Evolutionary conservation across 2,797 vertebrate species (phyloP).

Genomic region (Gadopsis marmoratus): DNA sequence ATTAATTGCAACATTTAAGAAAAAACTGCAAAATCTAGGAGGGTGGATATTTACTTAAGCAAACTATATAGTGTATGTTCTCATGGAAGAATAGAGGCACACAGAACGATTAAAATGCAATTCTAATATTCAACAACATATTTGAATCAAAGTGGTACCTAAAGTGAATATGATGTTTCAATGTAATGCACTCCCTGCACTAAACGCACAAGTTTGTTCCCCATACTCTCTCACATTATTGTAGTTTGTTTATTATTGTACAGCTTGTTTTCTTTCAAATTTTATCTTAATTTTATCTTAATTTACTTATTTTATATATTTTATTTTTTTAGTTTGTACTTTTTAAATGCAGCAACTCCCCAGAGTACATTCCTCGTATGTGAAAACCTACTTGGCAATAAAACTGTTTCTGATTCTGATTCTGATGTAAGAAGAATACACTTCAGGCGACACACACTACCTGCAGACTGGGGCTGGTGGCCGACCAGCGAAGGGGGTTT

Average conservation of each 20-base stretch:
- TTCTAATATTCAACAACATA: neutral
- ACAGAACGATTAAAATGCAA: neutral
- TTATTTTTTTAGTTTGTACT: too few species aligned
- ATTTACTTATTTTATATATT: too few species aligned
- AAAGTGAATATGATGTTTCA: neutral
- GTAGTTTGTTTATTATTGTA: too few species aligned
- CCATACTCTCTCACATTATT: too few species aligned
- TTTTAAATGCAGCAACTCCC: too few species aligned
- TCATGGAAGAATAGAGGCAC: neutral
- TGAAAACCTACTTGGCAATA: too few species aligned
- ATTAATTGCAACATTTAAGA: neutral
- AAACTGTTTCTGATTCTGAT: too few species aligned
- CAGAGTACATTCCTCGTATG: too few species aligned
- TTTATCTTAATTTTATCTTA: too few species aligned
- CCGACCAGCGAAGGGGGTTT: conserved; percentile 90
- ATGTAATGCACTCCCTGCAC: too few species aligned
- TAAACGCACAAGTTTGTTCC: too few species aligned
- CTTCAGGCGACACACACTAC: conserved; percentile 71
- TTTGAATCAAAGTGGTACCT: neutral
- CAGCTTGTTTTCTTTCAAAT: too few species aligned
- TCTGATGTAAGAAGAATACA: neutral
- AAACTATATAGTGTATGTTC: neutral
- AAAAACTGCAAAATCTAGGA: neutral
- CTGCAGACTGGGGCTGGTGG: conserved; percentile 91
- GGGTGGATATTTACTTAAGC: neutral